These are phyloP conservation scores for Laspeyria flexula DNA, from an alignment of 2,888 invertebrate genomes.

Conservation along the genomic window DNA sequence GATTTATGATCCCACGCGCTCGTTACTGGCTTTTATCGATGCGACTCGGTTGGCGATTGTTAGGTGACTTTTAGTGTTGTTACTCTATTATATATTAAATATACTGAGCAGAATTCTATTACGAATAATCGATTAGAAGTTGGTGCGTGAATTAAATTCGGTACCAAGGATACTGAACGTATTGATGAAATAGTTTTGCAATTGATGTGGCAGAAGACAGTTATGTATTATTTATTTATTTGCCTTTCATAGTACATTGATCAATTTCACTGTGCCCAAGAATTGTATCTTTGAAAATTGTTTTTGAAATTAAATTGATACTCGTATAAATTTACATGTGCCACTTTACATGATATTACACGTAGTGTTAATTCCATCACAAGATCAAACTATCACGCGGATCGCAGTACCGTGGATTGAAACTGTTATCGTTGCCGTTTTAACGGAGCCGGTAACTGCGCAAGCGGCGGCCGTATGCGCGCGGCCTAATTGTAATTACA, in stretches of 20 bases:
- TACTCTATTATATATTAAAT: conserved; percentile 20
- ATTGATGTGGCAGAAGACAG: too few species aligned
- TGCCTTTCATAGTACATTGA: too few species aligned
- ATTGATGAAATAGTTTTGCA: too few species aligned
- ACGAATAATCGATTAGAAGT: background rate
- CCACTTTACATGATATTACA: background rate
- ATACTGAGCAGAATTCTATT: background rate
- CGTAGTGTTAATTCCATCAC: background rate
- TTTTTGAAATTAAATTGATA: too few species aligned
- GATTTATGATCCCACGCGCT: conserved; percentile 42
- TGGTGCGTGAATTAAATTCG: background rate
- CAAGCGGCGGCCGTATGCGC: conserved; percentile 18
- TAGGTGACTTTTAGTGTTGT: conserved; percentile 34
- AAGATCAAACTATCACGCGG: conserved; percentile 5
- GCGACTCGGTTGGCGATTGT: conserved; percentile 31
- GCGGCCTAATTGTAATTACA: conserved; percentile 38
- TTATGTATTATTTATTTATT: too few species aligned
- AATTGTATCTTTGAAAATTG: too few species aligned
- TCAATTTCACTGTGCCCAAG: too few species aligned
- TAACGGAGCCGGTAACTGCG: conserved; percentile 45
- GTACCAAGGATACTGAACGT: too few species aligned
- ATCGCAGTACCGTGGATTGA: conserved; percentile 20
- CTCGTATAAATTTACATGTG: background rate
- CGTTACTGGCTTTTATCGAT: conserved; percentile 43
- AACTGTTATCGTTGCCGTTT: conserved; percentile 42